Percentiles rank a stretch among this genome's conserved stretches.
Conservation (phyloP, 2,797 vertebrate genomes). For the Prionace glauca region DNA sequence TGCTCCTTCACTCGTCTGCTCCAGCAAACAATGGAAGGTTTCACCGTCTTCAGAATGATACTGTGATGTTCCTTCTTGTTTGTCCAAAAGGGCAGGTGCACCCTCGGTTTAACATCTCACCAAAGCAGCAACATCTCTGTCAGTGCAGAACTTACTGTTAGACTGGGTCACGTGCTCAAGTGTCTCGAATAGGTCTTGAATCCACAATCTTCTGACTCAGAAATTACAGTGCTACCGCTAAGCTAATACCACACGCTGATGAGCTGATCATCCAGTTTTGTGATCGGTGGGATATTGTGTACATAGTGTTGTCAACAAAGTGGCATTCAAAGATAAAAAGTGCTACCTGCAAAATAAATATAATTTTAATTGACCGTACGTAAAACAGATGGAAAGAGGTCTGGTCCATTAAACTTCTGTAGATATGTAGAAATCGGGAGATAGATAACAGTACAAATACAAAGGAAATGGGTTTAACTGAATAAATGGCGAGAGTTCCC, state of each 20-base stretch:
- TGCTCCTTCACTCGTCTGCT: too few species aligned
- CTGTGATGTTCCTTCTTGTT: not conserved
- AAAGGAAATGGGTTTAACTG: not conserved
- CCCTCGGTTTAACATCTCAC: not conserved
- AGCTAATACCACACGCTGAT: not conserved
- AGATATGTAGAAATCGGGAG: not conserved
- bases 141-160: not conserved
- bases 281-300: not conserved
- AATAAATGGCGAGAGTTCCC: not conserved
- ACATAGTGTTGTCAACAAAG: not conserved
- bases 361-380: not conserved
- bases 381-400: not conserved
- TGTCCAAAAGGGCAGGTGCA: not conserved
- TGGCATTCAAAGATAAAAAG: not conserved
- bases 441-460: not conserved
- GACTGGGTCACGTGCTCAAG: not conserved
- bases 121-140: not conserved
- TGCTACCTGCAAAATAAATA: not conserved
- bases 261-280: not conserved
- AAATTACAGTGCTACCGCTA: not conserved
- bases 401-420: not conserved
- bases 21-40: too few species aligned
- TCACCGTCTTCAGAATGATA: not conserved
- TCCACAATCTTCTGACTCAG: not conserved
- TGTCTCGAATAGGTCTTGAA: not conserved